Percentiles rank a stretch among this genome's conserved stretches.
These are phyloP conservation scores for Caenorhabditis japonica DNA, from an alignment of 2,888 invertebrate species.

Conservation along the genomic window DNA sequence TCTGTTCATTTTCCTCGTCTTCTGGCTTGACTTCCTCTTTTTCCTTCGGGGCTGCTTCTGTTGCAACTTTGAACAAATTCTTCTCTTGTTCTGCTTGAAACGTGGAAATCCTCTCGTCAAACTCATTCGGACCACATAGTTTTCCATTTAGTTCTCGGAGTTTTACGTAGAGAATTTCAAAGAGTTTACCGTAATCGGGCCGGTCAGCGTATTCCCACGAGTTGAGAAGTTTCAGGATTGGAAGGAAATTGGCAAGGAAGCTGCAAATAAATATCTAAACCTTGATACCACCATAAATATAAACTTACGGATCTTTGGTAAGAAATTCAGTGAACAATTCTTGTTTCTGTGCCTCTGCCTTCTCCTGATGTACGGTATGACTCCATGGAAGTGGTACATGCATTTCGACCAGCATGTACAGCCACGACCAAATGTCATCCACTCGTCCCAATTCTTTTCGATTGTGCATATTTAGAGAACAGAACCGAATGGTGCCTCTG, in stretches of 20 bases:
- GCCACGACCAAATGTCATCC: conserved; percentile 39
- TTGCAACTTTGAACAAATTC: no score
- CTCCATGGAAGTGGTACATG: conserved; percentile 28
- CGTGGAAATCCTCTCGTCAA: background rate
- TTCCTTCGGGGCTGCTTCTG: background rate
- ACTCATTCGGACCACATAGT: conserved; percentile 26
- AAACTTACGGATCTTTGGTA: conserved; percentile 10
- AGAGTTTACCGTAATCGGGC: conserved; percentile 22
- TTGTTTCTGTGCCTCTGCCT: conserved; percentile 14
- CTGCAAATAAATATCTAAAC: conserved; percentile 4
- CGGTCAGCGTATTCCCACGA: conserved; percentile 3
- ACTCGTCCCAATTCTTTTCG: conserved; percentile 26
- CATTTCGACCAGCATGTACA: conserved; percentile 40
- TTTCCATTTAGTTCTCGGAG: conserved; percentile 23
- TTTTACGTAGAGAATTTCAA: conserved; percentile 4
- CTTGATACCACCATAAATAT: background rate
- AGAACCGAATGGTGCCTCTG: conserved; percentile 33
- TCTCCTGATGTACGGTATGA: background rate
- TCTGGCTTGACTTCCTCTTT: no score
- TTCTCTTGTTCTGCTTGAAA: background rate
- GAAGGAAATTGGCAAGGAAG: background rate
- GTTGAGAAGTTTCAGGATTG: conserved; percentile 8
- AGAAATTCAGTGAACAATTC: background rate
- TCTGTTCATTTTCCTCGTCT: background rate
- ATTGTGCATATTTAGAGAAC: conserved; percentile 42